Evolutionary conservation across 2,888 invertebrate genomes (phyloP), one percentile per base, ranked within the genome.

Genomic region (Dolomedes plantarius): DNA sequence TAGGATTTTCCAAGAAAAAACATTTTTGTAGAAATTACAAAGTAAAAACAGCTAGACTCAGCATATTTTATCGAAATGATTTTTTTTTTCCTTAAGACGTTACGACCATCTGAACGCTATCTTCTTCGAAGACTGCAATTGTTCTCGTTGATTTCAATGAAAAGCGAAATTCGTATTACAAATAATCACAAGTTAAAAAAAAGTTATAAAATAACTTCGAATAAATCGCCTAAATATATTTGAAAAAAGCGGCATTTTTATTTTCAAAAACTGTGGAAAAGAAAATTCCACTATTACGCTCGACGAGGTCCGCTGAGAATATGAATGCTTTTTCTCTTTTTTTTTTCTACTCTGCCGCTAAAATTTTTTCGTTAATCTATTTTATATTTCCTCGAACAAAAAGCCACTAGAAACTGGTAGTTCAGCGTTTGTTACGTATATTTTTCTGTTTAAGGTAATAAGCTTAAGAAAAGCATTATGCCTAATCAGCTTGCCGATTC

Each of bases 321-420:
- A 69, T 80, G 73, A 72, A 41, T 16, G 56, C 56, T 23, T 56
- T 56, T 56, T 56, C 19, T 23, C 36, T 73, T 80, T 56, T 56
- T 56, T 56, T 80, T 75, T 75, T 65, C 39, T 75, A 27, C 64
- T 78, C 69, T 71, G 41, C 64, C 71, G 65, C 65, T 67, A 69
- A 79, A 80, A 72, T 46, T 71, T 80, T 28, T 46, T 46, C 80
- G 81, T 81, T 81, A 81, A 81, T 81, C 81, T 81, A 81, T 81
- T 81, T 81, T 81, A 41, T 39, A 31, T 81, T 74, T 46, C 23
- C 56, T 23, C 56, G 56, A 56, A 56, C 56, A 56, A 56, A 56
- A 56, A 56, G 56, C 56, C 23, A 56, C 56, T 56, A 23, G 23
- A 56, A 56, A 23, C 23, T 23, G 56, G 56, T 56, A 56, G 23